Evolutionary conservation across 2,797 vertebrate species (phyloP), one percentile per base, ranked within the genome.

Genomic region (Poeciliopsis infans): DNA sequence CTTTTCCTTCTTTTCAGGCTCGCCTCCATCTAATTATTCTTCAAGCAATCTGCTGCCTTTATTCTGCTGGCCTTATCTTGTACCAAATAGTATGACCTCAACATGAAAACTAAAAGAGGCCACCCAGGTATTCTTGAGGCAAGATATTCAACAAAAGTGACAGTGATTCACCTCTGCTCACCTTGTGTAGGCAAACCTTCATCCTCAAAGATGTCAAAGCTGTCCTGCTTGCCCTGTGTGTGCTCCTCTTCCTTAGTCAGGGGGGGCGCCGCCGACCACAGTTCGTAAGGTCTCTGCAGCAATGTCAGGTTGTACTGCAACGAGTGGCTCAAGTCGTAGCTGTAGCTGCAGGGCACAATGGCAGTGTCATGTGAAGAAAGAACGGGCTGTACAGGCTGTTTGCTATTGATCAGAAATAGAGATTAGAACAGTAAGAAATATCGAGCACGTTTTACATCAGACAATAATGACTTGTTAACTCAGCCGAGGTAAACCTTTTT

Each of bases 191-290:
- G 93, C 81, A 98, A 92, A 51, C 97, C 97, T 91, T 99, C 98
- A 41, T 99, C 98, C 94, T 99, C 98, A 93, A 99, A 99, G 94
- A 99, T 99, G 93, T 99, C 98, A 61, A 99, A 99, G 93, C 96
- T 96, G 87, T 98, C 97, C 85, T 97, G 98, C 70, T 95, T 95
- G 59, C 91, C 92, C 82, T 96, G 95, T 1, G 89, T 86, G 57
- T 89, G 91, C 0, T 94, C 95, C 91, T 97, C 96, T 89, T 97
- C 97, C 82, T 91, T 86, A 12, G 78, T 5, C 0, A 86, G 47
- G 8, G 90, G 77, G 1, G 72, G 74, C 23, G 73, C 74, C 0
- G 83, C 78, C 15, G 89, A 83, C 81, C 96, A 92, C 77, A 92
- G 92, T 72, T 99, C 97, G 85, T 95, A 96, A 2, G 97, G 96